Evolutionary conservation across 2,113 vertebrate genomes (phyloP).

Genomic region (Henicopernis longicauda): DNA sequence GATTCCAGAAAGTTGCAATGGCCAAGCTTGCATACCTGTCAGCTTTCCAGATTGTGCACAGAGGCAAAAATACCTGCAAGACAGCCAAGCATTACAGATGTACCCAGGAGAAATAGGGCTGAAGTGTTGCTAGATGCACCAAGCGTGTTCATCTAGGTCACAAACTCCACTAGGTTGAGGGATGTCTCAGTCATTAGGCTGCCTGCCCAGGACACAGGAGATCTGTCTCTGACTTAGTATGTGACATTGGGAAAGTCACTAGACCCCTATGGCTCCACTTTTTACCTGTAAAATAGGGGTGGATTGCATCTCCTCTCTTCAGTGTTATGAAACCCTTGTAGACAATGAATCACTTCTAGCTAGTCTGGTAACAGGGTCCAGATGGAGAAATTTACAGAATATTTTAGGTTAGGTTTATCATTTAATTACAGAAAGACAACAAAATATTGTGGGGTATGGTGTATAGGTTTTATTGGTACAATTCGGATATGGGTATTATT

Average conservation of each 20-base stretch:
- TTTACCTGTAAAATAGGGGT: background rate
- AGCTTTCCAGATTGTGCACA: background rate
- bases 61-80: background rate
- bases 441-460: background rate
- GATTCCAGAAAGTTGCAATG: background rate
- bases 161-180: background rate
- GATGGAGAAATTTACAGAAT: background rate
- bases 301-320: background rate
- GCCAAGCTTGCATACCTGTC: background rate
- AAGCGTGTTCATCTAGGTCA: background rate
- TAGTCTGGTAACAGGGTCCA: background rate
- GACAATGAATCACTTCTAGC: background rate
- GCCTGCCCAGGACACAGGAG: background rate
- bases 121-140: background rate
- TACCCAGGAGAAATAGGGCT: background rate
- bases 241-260: background rate
- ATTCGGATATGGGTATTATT: background rate
- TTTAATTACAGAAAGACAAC: background rate
- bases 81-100: background rate
- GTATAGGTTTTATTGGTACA: background rate
- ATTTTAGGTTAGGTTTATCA: background rate
- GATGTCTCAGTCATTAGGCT: background rate
- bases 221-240: background rate
- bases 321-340: background rate
- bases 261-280: background rate